These are phyloP conservation scores for Nematopogon swammerdamellus DNA, from an alignment of 2,888 invertebrate genomes.

Conservation along the genomic window DNA sequence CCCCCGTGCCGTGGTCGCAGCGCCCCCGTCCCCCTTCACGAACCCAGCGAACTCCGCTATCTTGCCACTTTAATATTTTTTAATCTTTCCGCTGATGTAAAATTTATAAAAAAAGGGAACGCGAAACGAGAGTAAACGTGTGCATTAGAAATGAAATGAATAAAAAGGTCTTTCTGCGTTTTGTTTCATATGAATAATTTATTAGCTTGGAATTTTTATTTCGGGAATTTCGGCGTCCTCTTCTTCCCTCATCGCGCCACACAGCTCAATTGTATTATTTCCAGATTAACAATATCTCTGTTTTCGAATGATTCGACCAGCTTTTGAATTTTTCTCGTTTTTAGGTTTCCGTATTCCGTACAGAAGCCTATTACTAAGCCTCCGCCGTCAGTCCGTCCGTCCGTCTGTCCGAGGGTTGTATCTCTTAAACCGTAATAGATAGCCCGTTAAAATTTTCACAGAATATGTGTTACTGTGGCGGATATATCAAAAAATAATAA, in stretches of 20 bases:
- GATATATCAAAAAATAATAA: no score
- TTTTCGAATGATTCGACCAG: no score
- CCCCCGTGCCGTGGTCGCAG: neutral
- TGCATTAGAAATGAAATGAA: neutral
- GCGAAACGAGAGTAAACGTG: neutral
- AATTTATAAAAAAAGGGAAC: slow-evolving; percentile 1
- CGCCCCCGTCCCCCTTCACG: neutral
- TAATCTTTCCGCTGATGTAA: slow-evolving; percentile 3
- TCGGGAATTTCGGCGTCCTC: neutral
- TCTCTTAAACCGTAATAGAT: no score
- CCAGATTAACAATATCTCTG: neutral
- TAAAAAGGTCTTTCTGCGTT: neutral
- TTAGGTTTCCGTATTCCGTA: no score
- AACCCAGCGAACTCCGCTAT: neutral
- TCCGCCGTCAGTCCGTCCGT: no score
- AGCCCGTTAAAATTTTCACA: no score
- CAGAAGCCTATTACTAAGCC: no score
- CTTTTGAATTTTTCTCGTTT: no score
- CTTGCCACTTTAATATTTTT: slow-evolving; percentile 1
- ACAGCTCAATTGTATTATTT: neutral
- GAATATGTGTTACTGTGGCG: no score
- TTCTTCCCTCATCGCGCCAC: neutral
- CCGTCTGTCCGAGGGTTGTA: no score
- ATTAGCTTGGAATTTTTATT: neutral
- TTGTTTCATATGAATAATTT: neutral